phyloP scores from a whole-genome alignment of 2,113 vertebrate species.

The Platichthys stellatus region DNA sequence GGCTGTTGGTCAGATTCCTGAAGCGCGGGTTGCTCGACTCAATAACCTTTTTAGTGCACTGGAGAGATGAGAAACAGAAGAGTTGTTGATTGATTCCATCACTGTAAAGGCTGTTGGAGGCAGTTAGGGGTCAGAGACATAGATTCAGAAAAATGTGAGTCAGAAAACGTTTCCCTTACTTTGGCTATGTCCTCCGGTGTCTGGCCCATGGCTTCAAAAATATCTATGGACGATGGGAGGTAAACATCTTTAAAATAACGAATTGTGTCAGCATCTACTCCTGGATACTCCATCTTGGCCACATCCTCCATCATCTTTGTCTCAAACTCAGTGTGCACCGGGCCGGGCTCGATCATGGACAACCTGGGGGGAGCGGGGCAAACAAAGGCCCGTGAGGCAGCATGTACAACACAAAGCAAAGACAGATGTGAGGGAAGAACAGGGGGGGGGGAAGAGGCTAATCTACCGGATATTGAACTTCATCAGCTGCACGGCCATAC shows the following conservation, averaged over 20 bases:
- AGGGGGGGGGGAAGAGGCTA: not conserved
- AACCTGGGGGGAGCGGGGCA: slow-evolving; percentile 67
- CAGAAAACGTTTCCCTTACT: slow-evolving; percentile 62
- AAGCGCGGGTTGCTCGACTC: slow-evolving; percentile 83
- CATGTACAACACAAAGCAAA: slow-evolving; percentile 9
- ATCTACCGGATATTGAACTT: slow-evolving; percentile 93
- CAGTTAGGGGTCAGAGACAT: not conserved
- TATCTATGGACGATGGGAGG: slow-evolving; percentile 83
- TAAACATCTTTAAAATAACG: slow-evolving; percentile 87
- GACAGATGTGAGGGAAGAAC: slow-evolving; percentile 27
- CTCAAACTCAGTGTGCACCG: slow-evolving; percentile 87
- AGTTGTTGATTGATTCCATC: not conserved
- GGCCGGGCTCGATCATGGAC: slow-evolving; percentile 87
- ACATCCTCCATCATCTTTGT: slow-evolving; percentile 86
- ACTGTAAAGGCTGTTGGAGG: not conserved
- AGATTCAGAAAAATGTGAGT: not conserved
- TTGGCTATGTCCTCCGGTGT: slow-evolving; percentile 84
- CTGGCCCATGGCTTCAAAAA: slow-evolving; percentile 86
- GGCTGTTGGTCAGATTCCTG: slow-evolving; percentile 85
- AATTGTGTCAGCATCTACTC: slow-evolving; percentile 82
- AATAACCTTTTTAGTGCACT: slow-evolving; percentile 86
- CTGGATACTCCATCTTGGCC: slow-evolving; percentile 83
- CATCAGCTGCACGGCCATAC: slow-evolving; percentile 90
- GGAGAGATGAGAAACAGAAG: slow-evolving; percentile 24
- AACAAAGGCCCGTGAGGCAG: not conserved